Conservation (phyloP, 2,797 vertebrate species). For the Chiloscyllium punctatum region DNA sequence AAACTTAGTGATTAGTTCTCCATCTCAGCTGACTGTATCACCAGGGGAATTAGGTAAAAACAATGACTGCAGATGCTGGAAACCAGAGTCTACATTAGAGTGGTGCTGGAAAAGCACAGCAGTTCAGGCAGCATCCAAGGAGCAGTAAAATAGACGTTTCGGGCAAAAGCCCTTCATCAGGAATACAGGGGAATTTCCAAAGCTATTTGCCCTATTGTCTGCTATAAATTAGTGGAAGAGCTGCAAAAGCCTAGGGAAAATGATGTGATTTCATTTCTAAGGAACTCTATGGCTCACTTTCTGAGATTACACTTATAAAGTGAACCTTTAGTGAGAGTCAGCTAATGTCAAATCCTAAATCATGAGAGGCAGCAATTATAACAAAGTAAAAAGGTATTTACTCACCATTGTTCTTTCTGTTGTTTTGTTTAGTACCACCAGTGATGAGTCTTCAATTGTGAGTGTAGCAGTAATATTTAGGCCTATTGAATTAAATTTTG, state of each 20-base stretch:
- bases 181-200: too few relatives aligned
- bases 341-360: not conserved
- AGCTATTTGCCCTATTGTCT: not conserved
- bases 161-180: too few relatives aligned
- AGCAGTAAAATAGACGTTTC: too few relatives aligned
- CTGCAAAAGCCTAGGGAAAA: not conserved
- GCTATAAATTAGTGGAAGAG: not conserved
- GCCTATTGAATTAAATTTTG: slow-evolving; percentile 68
- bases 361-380: not conserved
- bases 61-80: too few relatives aligned
- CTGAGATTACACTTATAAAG: not conserved
- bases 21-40: not conserved
- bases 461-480: slow-evolving; percentile 69
- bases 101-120: too few relatives aligned
- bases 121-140: too few relatives aligned
- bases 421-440: slow-evolving; percentile 61
- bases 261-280: not conserved
- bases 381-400: not conserved
- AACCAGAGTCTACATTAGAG: too few relatives aligned
- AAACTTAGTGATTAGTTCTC: not conserved
- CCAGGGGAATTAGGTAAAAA: not conserved
- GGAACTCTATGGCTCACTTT: not conserved
- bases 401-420: slow-evolving; percentile 68
- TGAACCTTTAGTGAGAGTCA: not conserved
- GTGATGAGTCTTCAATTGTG: slow-evolving; percentile 55